Evolutionary conservation across 2,888 invertebrate species (phyloP).

Genomic region (Chymomyza fuscimana): DNA sequence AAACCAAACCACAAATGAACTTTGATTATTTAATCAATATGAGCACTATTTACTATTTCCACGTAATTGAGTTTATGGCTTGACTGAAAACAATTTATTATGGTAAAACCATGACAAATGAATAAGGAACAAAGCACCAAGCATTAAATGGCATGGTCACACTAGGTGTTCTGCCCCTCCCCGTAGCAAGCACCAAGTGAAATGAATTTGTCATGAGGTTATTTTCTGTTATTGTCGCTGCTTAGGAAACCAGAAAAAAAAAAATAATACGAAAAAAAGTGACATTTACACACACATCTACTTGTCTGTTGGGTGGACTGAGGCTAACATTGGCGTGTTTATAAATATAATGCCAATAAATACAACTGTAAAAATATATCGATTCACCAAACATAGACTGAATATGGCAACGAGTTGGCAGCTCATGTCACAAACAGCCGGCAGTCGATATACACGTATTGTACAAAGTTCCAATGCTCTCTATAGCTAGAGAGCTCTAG

Average conservation of each 20-base stretch:
- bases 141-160: neutral
- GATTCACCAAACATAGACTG: conserved; percentile 47
- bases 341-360: conserved; percentile 58
- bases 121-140: conserved; percentile 8
- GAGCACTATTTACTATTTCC: conserved; percentile 45
- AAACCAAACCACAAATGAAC: conserved; percentile 41
- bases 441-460: conserved; percentile 26
- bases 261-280: conserved; percentile 22
- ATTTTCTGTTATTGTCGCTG: conserved; percentile 45
- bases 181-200: conserved; percentile 25
- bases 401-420: conserved; percentile 12
- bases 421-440: neutral
- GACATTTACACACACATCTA: conserved; percentile 36
- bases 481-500: conserved; percentile 35
- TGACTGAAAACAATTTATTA: conserved; percentile 52
- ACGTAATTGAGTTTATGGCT: conserved; percentile 57
- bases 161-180: neutral
- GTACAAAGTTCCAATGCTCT: conserved; percentile 55
- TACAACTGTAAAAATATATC: conserved; percentile 52
- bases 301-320: conserved; percentile 28
- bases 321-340: conserved; percentile 28
- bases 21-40: conserved; percentile 58
- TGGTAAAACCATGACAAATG: conserved; percentile 52
- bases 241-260: conserved; percentile 31
- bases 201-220: conserved; percentile 68